phyloP scores from a whole-genome alignment of 2,888 invertebrate species.

The Omphaloscelis lunosa region DNA sequence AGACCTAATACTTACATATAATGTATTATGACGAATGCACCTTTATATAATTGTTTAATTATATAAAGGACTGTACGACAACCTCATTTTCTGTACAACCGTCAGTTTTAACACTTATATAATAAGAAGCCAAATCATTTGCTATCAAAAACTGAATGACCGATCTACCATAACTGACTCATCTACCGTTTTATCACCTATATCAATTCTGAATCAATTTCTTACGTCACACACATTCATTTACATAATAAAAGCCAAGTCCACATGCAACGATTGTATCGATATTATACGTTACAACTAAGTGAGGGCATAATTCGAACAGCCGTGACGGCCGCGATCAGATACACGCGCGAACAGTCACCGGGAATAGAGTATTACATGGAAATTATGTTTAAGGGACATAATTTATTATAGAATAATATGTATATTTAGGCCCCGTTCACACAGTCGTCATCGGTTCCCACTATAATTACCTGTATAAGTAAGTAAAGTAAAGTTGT shows the following conservation, averaged over 20 bases:
- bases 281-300: not conserved
- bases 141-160: not conserved
- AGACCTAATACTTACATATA: not conserved
- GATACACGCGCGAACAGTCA: not conserved
- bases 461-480: not conserved
- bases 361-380: not conserved
- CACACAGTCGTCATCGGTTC: too few relatives aligned
- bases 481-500: too few relatives aligned
- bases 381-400: not conserved
- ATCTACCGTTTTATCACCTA: not conserved
- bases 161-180: not conserved
- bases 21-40: too few relatives aligned
- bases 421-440: not conserved
- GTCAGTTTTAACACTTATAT: too few relatives aligned
- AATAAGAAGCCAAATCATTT: not conserved
- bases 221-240: constrained; percentile 5
- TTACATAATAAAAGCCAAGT: constrained; percentile 8
- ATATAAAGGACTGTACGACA: not conserved
- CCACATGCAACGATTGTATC: constrained; percentile 11
- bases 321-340: constrained; percentile 21
- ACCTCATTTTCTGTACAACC: not conserved
- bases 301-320: constrained; percentile 14
- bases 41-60: too few relatives aligned
- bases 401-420: not conserved
- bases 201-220: not conserved